Evolutionary conservation across 2,888 invertebrate species (phyloP), one percentile per base, ranked within the genome.

Genomic region (Netelia melanura): DNA sequence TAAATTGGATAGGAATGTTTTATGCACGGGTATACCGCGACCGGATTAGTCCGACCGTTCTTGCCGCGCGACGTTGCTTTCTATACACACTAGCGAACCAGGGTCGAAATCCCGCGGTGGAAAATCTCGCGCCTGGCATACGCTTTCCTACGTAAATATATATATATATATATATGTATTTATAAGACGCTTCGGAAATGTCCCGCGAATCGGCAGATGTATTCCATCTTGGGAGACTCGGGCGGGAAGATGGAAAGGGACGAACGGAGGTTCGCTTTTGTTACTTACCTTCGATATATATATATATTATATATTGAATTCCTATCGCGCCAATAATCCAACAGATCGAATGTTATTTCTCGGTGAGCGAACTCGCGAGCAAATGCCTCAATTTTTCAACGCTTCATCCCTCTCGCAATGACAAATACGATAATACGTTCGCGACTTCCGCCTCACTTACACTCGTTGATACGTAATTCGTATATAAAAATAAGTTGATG

Each of bases 1-100:
- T 82, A 90, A 89, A 90, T 89, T 89, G 88, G 86, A 84, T 85
- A 86, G 87, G 88, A 90, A 89, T 89, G 86, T 88, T 89, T 89
- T 87, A 90, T 89, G 87, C 83, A 85, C 74, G 68, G 72, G 52
- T 56, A 56, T 61, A 52, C 82, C 43, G 61, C 64, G 56, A 68
- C 67, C 44, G 83, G 85, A 86, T 83, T 81, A 83, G 79, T 83
- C 52, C 67, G 25, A 83, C 65, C 81, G 68, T 79, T 84, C 72
- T 52, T 81, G 43, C 67, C 75, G 70, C 52, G 70, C 52, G 81
- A 76, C 76, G 65, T 21, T 56, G 11, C n/a, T 17, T 6, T 14
- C 56, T 76, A 75, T 75, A 75, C 23, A 75, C 21, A 65, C 25
- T 65, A 38, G 8, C 10, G 3, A 64, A 10, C 17, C 61, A 10